phyloP scores from a whole-genome alignment of 30 jellyfish, hydroid and myxozoan species.

The Mastigias papua region DNA sequence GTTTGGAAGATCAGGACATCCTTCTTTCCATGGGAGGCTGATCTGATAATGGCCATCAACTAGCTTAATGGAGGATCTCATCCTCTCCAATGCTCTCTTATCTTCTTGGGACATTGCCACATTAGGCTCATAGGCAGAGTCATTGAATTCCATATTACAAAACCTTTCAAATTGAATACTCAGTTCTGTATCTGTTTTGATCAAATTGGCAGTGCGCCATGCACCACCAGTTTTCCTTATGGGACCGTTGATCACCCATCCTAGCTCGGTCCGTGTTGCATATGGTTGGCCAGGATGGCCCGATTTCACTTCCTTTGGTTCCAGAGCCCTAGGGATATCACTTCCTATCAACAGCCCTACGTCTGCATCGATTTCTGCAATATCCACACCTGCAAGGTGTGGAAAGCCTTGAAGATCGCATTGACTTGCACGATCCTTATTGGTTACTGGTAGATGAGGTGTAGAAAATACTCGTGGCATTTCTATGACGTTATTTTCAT shows the following conservation, averaged over 20 bases:
- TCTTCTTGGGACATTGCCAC: constrained; percentile 48
- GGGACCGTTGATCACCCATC: constrained; percentile 62
- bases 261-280: constrained; percentile 28
- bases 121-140: neutral
- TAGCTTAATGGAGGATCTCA: constrained; percentile 17
- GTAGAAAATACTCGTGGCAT: constrained; percentile 35
- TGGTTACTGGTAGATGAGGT: constrained; percentile 24
- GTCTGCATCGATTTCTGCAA: constrained; percentile 19
- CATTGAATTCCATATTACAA: constrained; percentile 28
- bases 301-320: constrained; percentile 24
- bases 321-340: constrained; percentile 34
- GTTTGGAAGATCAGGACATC: constrained; percentile 29
- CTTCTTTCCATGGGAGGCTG: constrained; percentile 53
- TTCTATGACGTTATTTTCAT: constrained; percentile 1
- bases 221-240: neutral
- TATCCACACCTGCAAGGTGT: constrained; percentile 21
- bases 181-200: neutral
- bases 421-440: constrained; percentile 31
- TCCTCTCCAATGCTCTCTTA: constrained; percentile 26
- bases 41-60: constrained; percentile 41
- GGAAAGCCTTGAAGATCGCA: constrained; percentile 14
- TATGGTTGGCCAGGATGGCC: constrained; percentile 25
- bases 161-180: neutral
- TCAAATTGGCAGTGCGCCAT: neutral
- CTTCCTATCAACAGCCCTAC: constrained; percentile 7